These are phyloP conservation scores for Poeciliopsis turneri DNA, from an alignment of 2,797 vertebrate species.

Conservation along the genomic window DNA sequence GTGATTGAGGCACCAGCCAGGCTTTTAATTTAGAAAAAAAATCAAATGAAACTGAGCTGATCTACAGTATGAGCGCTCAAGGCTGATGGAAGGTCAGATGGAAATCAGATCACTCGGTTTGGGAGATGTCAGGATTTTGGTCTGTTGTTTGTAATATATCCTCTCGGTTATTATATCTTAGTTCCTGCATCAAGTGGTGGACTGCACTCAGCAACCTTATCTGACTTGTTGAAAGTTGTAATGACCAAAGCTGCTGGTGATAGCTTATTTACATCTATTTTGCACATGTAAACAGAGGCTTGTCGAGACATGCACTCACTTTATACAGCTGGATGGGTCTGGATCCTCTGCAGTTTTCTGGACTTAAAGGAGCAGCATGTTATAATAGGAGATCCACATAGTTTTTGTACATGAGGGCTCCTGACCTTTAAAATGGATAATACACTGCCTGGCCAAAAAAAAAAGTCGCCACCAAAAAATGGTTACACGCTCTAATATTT, in stretches of 20 bases:
- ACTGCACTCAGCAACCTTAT: constrained; percentile 17
- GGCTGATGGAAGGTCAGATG: constrained; percentile 23
- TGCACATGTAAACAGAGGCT: not conserved
- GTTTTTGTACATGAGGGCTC: not conserved
- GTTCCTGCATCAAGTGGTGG: constrained; percentile 30
- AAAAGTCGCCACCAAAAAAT: too few species aligned
- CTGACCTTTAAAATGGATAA: not conserved
- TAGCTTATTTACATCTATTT: not conserved
- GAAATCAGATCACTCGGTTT: constrained; percentile 20
- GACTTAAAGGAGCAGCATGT: not conserved
- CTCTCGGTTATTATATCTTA: constrained; percentile 28
- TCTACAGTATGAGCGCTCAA: not conserved
- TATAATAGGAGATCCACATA: not conserved
- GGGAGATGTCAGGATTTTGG: not conserved
- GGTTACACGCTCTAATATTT: too few species aligned
- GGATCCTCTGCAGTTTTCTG: not conserved
- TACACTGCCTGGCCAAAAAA: not conserved
- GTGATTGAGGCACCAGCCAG: not conserved
- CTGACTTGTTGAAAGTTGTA: not conserved
- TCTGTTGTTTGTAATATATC: constrained; percentile 19
- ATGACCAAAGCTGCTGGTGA: constrained; percentile 6
- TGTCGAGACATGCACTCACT: not conserved
- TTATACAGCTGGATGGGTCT: not conserved
- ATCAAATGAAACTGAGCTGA: not conserved
- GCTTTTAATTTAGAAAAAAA: not conserved